Evolutionary conservation across 1,140 invertebrate genomes (phyloP).

Genomic region (Dendroctonus valens): DNA sequence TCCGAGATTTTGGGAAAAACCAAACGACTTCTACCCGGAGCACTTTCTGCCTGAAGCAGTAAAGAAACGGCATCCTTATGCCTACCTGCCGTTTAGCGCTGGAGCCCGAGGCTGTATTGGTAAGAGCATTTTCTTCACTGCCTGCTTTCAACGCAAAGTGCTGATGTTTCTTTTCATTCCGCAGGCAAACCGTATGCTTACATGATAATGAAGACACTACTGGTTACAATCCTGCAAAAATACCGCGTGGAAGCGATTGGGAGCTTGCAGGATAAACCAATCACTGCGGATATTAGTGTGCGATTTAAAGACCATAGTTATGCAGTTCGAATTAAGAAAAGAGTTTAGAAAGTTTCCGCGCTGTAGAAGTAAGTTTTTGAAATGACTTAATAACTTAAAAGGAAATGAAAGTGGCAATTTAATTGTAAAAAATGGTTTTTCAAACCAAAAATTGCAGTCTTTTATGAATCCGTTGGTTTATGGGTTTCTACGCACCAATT

Average conservation of each 20-base stretch:
- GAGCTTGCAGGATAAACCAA: slow-evolving; percentile 25
- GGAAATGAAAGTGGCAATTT: too few relatives aligned
- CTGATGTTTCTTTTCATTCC: slow-evolving; percentile 3
- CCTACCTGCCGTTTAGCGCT: slow-evolving; percentile 75
- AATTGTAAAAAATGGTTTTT: too few relatives aligned
- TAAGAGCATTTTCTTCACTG: slow-evolving; percentile 1
- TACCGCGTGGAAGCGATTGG: slow-evolving; percentile 31
- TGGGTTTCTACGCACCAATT: too few relatives aligned
- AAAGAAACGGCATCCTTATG: slow-evolving; percentile 60
- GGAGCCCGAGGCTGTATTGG: slow-evolving; percentile 71
- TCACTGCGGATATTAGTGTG: slow-evolving; percentile 34
- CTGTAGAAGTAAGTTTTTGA: too few relatives aligned
- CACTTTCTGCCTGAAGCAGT: slow-evolving; percentile 68
- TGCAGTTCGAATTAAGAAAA: slow-evolving; percentile 10
- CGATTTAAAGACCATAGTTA: slow-evolving; percentile 14
- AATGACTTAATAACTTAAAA: too few relatives aligned
- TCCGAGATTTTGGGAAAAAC: slow-evolving; percentile 64
- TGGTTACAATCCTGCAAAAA: slow-evolving; percentile 31
- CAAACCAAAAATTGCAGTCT: too few relatives aligned
- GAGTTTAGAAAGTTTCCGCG: not conserved
- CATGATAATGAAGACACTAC: slow-evolving; percentile 34
- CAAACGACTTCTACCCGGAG: slow-evolving; percentile 74
- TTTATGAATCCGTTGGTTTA: too few relatives aligned
- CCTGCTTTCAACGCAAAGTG: not conserved
- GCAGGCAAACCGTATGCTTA: slow-evolving; percentile 34